Evolutionary conservation across 1,140 invertebrate species (phyloP).

Genomic region (Heliconius eleuchia): DNA sequence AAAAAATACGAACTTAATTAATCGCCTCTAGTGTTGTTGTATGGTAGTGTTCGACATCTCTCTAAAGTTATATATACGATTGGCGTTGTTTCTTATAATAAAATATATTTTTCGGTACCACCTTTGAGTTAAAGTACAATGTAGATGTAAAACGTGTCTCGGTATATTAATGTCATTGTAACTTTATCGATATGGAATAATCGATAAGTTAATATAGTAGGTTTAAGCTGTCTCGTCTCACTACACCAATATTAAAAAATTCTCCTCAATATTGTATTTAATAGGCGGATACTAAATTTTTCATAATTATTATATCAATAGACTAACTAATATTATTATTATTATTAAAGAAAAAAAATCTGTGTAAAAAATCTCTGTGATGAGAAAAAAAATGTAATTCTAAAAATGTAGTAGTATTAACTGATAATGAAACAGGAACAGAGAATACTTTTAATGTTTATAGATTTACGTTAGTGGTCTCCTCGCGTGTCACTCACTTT

Average conservation of each 20-base stretch:
- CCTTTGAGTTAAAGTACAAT: constrained; percentile 81
- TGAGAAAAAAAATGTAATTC: constrained; percentile 72
- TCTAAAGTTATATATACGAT: constrained; percentile 66
- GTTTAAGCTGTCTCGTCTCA: constrained; percentile 75
- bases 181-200: constrained; percentile 70
- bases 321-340: constrained; percentile 49
- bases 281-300: constrained; percentile 73
- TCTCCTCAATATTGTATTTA: constrained; percentile 67
- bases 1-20: constrained; percentile 46
- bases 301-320: constrained; percentile 77
- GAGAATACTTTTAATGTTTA: constrained; percentile 40
- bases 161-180: constrained; percentile 67
- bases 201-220: constrained; percentile 67
- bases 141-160: constrained; percentile 74
- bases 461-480: constrained; percentile 33
- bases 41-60: constrained; percentile 64
- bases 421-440: constrained; percentile 58
- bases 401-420: constrained; percentile 80
- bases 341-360: constrained; percentile 48
- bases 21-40: constrained; percentile 64
- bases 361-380: constrained; percentile 77
- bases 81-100: constrained; percentile 75
- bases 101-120: constrained; percentile 79
- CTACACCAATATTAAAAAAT: constrained; percentile 61
- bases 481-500: constrained; percentile 29